Base-by-base conservation (phyloP, 64 coral and sea anemone genomes). In the Anthopleura sola region DNA sequence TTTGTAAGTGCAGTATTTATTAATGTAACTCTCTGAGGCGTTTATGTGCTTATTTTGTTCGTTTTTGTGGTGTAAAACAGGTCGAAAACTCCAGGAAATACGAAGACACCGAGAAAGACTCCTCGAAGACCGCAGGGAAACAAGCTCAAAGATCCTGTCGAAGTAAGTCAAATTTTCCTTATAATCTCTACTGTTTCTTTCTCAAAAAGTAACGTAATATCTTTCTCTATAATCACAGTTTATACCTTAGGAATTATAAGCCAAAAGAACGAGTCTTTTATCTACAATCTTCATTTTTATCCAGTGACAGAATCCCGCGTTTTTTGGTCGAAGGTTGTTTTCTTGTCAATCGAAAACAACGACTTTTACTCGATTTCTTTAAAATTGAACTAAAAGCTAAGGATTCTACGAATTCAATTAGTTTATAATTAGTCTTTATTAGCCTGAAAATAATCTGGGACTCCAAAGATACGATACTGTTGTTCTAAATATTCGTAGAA, bases 131-230 rank as follows among this genome's bases (percentile, higher is more conserved):
- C 76, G 32, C 83, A 86, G 23, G 71, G 37, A 49, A 95, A 91
- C 90, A 95, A 94, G 75, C 58, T 94, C 26, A 94, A 95, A 91
- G 93, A 95, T 92, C 93, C 93, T 4, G 93, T 95, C 31, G 93
- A 95, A 86, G 93, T 95, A 82, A 89, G 66, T 71, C 29, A 34
- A 81, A 66, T 64, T 86, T 31, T 78, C 68, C 9, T 9, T 0
- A 62, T 53, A 44, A 50, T 18, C 18, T 56, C 21, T 2, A 14
- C 2, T 80, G 64, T 64, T 38, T 11, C 0, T 21, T 9, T 24
- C 54, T 58, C 12, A 20, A 47, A 81, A 79, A n/a, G 32, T 36
- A 81, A 0, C 60, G 9, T n/a, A 82, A 23, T 49, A 82, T 23
- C 11, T 82, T 79, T 15, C 48, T 2, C 57, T 21, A 69, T 38